A percentile compares a stretch with the other conserved stretches of the same genome.
Conservation (phyloP, 2,888 invertebrate species). For the Xanthia togata region DNA sequence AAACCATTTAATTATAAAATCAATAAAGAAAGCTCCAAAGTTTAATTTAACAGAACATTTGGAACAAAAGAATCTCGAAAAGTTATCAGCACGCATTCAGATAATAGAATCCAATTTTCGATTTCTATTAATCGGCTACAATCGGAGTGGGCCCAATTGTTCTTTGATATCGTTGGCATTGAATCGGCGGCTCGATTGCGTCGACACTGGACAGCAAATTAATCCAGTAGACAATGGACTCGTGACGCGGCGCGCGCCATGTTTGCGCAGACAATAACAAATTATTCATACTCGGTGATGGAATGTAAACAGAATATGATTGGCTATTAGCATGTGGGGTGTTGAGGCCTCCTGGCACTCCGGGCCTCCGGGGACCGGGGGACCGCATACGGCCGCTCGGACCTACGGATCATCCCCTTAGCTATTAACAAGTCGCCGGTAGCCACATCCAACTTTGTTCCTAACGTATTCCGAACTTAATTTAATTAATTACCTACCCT, state of each 20-base stretch:
- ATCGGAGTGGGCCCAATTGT: slow-evolving; percentile 77
- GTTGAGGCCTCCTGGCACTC: slow-evolving; percentile 71
- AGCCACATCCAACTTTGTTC: slow-evolving; percentile 86
- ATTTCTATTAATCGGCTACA: slow-evolving; percentile 83
- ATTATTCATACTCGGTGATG: slow-evolving; percentile 90
- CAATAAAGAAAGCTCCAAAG: slow-evolving; percentile 31
- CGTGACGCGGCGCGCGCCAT: slow-evolving; percentile 81
- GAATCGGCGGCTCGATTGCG: slow-evolving; percentile 78
- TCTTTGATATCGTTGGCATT: slow-evolving; percentile 82
- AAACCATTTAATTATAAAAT: neutral
- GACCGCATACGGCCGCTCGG: slow-evolving; percentile 66
- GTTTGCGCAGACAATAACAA: slow-evolving; percentile 89
- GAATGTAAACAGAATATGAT: slow-evolving; percentile 91
- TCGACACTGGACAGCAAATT: slow-evolving; percentile 82
- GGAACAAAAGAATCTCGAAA: slow-evolving; percentile 68
- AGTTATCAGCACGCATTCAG: slow-evolving; percentile 70
- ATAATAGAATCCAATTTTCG: slow-evolving; percentile 84
- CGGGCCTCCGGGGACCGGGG: slow-evolving; percentile 77
- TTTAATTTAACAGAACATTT: slow-evolving; percentile 60
- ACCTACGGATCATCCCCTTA: slow-evolving; percentile 84
- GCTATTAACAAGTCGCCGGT: slow-evolving; percentile 87
- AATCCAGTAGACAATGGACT: slow-evolving; percentile 87
- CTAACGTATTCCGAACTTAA: slow-evolving; percentile 88
- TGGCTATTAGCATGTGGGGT: slow-evolving; percentile 89
- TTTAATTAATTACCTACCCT: slow-evolving; percentile 89